Evolutionary conservation across 2,888 invertebrate genomes (phyloP).

Genomic region (Parthenolecanium corni): DNA sequence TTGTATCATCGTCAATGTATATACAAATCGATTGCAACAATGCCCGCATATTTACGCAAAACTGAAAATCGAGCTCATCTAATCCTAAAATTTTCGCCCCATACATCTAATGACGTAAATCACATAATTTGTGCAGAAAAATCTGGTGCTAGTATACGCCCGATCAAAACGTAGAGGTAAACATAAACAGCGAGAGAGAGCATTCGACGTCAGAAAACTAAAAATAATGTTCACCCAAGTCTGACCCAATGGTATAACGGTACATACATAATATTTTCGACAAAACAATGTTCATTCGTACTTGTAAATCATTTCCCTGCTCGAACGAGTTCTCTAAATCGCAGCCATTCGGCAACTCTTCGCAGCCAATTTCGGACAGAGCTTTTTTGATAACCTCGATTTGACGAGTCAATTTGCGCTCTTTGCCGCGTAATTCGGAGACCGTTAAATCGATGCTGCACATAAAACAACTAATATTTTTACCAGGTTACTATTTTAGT

Average conservation of each 20-base stretch:
- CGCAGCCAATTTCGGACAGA: slow-evolving; percentile 75
- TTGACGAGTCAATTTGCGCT: slow-evolving; percentile 69
- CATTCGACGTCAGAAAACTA: too few relatives aligned
- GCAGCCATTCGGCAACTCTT: slow-evolving; percentile 75
- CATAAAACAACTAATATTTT: background rate
- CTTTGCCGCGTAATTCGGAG: slow-evolving; percentile 66
- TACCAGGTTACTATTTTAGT: background rate
- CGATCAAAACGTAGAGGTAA: too few relatives aligned
- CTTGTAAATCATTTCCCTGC: slow-evolving; percentile 36
- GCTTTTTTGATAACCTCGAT: slow-evolving; percentile 73
- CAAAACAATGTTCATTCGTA: slow-evolving; percentile 13
- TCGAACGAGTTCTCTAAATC: slow-evolving; percentile 58
- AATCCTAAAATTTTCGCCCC: too few relatives aligned
- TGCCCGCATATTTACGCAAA: too few relatives aligned
- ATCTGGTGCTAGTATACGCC: too few relatives aligned
- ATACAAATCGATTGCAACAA: too few relatives aligned
- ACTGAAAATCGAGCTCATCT: too few relatives aligned
- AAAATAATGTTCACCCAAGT: background rate
- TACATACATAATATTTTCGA: background rate
- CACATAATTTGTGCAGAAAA: too few relatives aligned
- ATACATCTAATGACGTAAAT: too few relatives aligned
- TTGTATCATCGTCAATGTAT: too few relatives aligned
- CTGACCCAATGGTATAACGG: background rate
- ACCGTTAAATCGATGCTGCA: slow-evolving; percentile 45
- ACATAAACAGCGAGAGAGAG: too few relatives aligned